Evolutionary conservation across 2,888 invertebrate genomes (phyloP).

Genomic region (Callinectes sapidus): DNA sequence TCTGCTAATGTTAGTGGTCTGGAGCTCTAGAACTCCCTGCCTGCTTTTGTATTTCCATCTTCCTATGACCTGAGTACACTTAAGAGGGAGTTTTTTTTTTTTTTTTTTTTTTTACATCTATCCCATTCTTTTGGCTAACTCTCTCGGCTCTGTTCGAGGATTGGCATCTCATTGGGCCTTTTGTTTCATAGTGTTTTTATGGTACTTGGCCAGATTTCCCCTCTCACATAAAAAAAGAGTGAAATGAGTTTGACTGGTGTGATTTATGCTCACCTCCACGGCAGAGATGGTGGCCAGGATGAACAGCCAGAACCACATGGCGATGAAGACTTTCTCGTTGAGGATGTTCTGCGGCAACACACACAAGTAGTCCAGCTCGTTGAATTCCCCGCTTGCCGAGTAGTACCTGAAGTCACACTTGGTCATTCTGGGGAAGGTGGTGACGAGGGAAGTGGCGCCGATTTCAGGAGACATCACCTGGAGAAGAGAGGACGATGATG

Average conservation of each 20-base stretch:
- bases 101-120: too few species aligned
- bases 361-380: slow-evolving; percentile 56
- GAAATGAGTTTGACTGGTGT: background rate
- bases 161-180: too few species aligned
- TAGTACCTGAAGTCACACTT: slow-evolving; percentile 66
- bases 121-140: too few species aligned
- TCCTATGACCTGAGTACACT: too few species aligned
- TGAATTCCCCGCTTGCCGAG: slow-evolving; percentile 53
- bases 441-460: slow-evolving; percentile 52
- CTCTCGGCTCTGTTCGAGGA: too few species aligned
- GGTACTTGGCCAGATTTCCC: too few species aligned
- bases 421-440: slow-evolving; percentile 68
- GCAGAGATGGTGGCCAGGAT: slow-evolving; percentile 61
- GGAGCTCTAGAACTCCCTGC: too few species aligned
- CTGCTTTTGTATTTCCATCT: too few species aligned
- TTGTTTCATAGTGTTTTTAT: too few species aligned
- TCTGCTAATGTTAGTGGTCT: too few species aligned
- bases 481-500: slow-evolving; percentile 1
- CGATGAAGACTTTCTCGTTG: slow-evolving; percentile 73
- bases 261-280: slow-evolving; percentile 33
- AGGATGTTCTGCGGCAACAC: slow-evolving; percentile 72
- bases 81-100: too few species aligned
- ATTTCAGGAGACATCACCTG: background rate
- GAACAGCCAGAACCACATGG: slow-evolving; percentile 72
- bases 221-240: too few species aligned